phyloP scores from a whole-genome alignment of 2,113 vertebrate genomes.

The Montifringilla adamsi region DNA sequence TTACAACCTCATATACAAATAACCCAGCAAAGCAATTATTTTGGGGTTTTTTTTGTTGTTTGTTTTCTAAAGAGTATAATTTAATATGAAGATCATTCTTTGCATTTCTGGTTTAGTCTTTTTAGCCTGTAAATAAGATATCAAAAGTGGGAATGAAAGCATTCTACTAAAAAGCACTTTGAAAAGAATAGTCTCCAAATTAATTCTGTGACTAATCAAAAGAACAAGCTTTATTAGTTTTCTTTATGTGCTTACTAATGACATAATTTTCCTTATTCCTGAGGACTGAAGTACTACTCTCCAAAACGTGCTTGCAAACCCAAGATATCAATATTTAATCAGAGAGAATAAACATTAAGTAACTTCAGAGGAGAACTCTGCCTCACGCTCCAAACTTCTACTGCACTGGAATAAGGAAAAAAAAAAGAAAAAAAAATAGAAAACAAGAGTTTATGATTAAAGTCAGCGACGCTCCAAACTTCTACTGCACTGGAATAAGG shows the following conservation, averaged over 20 bases:
- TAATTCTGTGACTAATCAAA: neutral
- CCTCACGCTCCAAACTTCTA: neutral
- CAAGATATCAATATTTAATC: neutral
- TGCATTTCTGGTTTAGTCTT: neutral
- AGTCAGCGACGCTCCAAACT: neutral
- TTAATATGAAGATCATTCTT: neutral
- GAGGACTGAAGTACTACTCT: neutral
- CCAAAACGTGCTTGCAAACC: neutral
- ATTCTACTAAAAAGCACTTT: neutral
- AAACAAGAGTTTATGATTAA: neutral
- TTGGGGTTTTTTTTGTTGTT: rapidly evolving
- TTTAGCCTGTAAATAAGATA: neutral
- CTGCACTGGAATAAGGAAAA: neutral
- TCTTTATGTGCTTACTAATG: neutral
- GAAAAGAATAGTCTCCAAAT: neutral
- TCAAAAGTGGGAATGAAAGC: neutral
- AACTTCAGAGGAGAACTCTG: neutral
- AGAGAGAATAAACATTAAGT: neutral
- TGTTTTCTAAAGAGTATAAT: neutral
- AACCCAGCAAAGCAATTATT: neutral
- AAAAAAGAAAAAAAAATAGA: neutral
- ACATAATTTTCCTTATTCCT: neutral
- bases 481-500: neutral
- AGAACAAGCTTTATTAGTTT: neutral
- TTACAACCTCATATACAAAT: neutral